Conservation (phyloP, 2,113 vertebrate species). For the Hemichromis elongatus region DNA sequence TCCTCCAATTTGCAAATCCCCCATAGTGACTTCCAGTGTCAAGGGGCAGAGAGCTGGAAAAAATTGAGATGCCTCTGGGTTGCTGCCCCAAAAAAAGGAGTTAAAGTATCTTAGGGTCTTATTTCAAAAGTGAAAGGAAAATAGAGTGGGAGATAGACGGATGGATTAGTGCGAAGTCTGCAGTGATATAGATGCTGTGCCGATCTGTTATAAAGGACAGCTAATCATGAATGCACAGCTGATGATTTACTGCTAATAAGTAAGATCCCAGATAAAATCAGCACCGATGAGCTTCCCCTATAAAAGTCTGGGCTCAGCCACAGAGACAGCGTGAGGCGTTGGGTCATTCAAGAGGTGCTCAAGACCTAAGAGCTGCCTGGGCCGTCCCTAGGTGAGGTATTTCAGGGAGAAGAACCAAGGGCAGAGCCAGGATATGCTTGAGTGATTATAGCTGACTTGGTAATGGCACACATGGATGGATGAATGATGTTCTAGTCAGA, state of each 20-base stretch:
- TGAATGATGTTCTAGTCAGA: not conserved
- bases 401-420: not conserved
- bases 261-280: not conserved
- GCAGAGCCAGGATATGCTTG: not conserved
- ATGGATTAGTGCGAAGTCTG: not conserved
- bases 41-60: not conserved
- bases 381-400: not conserved
- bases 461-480: not conserved
- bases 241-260: not conserved
- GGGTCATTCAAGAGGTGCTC: not conserved
- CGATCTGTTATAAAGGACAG: not conserved
- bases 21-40: not conserved
- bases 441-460: not conserved
- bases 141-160: not conserved
- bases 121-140: not conserved
- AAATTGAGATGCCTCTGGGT: not conserved
- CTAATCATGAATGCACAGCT: not conserved
- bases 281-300: not conserved
- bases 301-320: not conserved
- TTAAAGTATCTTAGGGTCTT: not conserved
- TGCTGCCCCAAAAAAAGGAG: not conserved
- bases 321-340: not conserved
- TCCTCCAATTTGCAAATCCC: not conserved
- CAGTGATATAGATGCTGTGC: not conserved
- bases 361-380: not conserved